Base-by-base conservation (phyloP, 2,113 vertebrate genomes). In the Astur gentilis region DNA sequence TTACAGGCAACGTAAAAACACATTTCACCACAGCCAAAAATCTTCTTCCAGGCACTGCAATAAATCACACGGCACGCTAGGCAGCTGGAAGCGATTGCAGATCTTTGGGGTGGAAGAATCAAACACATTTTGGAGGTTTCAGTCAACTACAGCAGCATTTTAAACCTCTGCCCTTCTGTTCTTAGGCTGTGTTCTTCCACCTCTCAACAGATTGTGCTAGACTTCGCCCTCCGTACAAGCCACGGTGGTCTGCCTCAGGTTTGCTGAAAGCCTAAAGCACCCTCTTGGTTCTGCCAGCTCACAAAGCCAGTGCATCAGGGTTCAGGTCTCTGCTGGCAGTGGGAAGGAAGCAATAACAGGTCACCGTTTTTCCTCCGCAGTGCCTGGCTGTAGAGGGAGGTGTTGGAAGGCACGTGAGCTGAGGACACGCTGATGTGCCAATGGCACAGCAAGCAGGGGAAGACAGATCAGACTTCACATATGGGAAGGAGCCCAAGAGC, bases 61-160 rank as follows among this genome's bases (percentile, higher is more conserved):
- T 95, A 97, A 97, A 94, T 94, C 90, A 93, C 0, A 1, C 6
- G 4, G 88, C 60, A 34, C 1, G 2, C 89, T 36, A 77, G n/a
- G 79, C 97, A 97, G 93, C 92, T 97, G 95, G 90, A 96, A 95
- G 1, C 71, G 85, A 96, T 96, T 95, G 75, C 0, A 5, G 58
- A 95, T 64, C 62, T 92, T 90, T 50, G 23, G 87, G 47, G 29
- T 83, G 67, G 83, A 93, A 86, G 45, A 95, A 83, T 72, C 58
- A 77, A 55, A 96, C 85, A 58, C 0, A 6, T 90, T 91, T 95
- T 87, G 50, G 83, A 95, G 32, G 66, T 58, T 93, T 86, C 64
- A 83, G 58, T 81, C 26, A 94, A 55, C 50, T 89, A 44, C 79
- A 92, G 76, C 91, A 95, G 72, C 50, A 57, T 81, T 93, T 94